These are phyloP conservation scores for Crossocerus cetratus DNA, from an alignment of 2,888 invertebrate species.

Conservation along the genomic window DNA sequence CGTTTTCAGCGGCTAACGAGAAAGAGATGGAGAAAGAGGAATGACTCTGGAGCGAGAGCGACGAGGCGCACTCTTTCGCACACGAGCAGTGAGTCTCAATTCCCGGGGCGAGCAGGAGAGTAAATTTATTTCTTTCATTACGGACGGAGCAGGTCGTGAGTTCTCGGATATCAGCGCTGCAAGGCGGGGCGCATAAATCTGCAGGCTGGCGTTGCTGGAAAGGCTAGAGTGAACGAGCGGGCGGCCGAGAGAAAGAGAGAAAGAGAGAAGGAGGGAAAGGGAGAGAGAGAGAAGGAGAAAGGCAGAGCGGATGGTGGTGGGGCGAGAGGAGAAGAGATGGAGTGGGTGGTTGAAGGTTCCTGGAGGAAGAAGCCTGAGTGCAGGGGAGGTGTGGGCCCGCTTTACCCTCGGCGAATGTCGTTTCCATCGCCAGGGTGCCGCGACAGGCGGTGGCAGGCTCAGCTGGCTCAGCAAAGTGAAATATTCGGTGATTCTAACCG, in stretches of 20 bases:
- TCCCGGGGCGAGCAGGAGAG: conserved; percentile 64
- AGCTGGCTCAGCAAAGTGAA: conserved; percentile 69
- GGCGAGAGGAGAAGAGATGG: conserved; percentile 34
- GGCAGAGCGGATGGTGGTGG: conserved; percentile 17
- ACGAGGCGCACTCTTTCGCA: too few species aligned
- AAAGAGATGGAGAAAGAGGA: conserved; percentile 1
- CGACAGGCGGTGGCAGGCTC: conserved; percentile 62
- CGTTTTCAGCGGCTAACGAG: too few species aligned
- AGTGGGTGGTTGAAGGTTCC: conserved; percentile 50
- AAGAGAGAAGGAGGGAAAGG: conserved; percentile 30
- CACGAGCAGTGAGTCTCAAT: conserved; percentile 59
- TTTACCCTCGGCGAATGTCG: conserved; percentile 56
- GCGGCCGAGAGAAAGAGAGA: conserved; percentile 26
- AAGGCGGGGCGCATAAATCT: conserved; percentile 76
- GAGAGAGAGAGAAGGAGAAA: conserved; percentile 31
- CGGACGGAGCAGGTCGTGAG: conserved; percentile 74
- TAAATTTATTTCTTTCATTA: conserved; percentile 78
- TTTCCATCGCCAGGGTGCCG: conserved; percentile 57
- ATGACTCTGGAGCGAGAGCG: too few species aligned
- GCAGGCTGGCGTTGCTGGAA: conserved; percentile 65
- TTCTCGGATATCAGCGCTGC: conserved; percentile 76
- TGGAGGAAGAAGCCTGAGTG: conserved; percentile 15
- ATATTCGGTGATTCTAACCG: conserved; percentile 74
- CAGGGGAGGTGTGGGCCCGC: conserved; percentile 36
- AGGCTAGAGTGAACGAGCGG: conserved; percentile 45